phyloP scores from a whole-genome alignment of 2,113 vertebrate species.

The Equus przewalskii region DNA sequence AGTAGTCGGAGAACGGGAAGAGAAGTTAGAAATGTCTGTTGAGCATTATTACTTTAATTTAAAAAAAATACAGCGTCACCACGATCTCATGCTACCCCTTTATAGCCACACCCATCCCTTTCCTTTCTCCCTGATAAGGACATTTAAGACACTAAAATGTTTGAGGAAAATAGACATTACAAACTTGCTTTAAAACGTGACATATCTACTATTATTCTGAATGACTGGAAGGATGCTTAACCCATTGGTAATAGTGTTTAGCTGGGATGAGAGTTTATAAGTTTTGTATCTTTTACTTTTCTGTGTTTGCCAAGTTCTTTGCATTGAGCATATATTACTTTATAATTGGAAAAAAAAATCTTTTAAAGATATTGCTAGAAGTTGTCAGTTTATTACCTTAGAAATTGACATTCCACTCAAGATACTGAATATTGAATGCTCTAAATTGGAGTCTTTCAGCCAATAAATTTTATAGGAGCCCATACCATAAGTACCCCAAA shows the following conservation, averaged over 20 bases:
- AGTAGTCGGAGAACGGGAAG: neutral
- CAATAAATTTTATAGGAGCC: neutral
- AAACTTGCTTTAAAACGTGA: neutral
- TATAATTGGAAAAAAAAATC: conserved; percentile 40
- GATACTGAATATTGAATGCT: neutral
- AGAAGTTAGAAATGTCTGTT: neutral
- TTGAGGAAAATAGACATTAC: conserved; percentile 10
- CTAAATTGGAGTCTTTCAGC: neutral
- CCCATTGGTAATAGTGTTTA: neutral
- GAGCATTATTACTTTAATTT: neutral
- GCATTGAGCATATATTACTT: neutral
- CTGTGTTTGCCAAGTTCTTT: neutral
- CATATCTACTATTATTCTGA: neutral
- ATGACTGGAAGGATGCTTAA: neutral
- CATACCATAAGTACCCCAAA: neutral
- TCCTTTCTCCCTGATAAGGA: neutral
- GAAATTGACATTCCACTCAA: neutral
- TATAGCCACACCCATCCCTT: neutral
- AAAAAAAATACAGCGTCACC: neutral
- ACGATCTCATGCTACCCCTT: neutral
- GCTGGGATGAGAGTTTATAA: neutral
- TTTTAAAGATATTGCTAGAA: conserved; percentile 21
- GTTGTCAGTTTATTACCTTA: neutral
- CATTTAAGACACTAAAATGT: conserved; percentile 21
- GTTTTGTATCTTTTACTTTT: neutral